Evolutionary conservation across 2,888 invertebrate genomes (phyloP).

Genomic region (Pristionchus mayeri): DNA sequence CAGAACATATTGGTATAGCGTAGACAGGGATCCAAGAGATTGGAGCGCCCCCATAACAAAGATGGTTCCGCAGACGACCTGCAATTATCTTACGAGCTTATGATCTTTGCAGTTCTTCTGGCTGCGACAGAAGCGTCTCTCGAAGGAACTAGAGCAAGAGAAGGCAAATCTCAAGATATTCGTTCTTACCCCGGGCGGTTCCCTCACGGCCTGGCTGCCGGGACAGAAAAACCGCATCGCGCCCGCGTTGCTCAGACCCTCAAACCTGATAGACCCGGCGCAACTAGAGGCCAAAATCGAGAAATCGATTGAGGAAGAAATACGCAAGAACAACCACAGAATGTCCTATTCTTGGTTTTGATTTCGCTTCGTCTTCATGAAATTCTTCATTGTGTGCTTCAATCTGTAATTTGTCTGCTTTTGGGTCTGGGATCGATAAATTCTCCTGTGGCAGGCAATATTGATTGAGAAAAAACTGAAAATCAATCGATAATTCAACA

Average conservation of each 20-base stretch:
- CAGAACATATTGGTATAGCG: too few relatives aligned
- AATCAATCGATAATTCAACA: slow-evolving; percentile 31
- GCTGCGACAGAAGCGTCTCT: slow-evolving; percentile 5
- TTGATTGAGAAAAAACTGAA: slow-evolving; percentile 17
- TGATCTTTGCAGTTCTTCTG: slow-evolving; percentile 14
- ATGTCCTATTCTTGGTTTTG: slow-evolving; percentile 11
- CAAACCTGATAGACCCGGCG: neutral
- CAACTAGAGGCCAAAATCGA: neutral
- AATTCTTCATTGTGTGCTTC: neutral
- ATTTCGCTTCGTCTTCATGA: neutral
- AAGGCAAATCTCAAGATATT: slow-evolving; percentile 44
- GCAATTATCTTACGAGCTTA: too few relatives aligned
- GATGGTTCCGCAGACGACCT: too few relatives aligned
- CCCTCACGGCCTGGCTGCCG: slow-evolving; percentile 22
- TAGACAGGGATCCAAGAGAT: too few relatives aligned
- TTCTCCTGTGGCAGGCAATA: slow-evolving; percentile 3
- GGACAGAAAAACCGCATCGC: neutral
- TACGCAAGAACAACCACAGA: slow-evolving; percentile 15
- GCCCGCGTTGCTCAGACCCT: neutral
- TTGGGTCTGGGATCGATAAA: neutral
- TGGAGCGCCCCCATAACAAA: too few relatives aligned
- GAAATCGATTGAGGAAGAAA: slow-evolving; percentile 21
- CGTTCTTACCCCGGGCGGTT: slow-evolving; percentile 11
- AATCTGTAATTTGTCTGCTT: neutral
- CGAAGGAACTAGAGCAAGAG: slow-evolving; percentile 38